Conservation (phyloP, 2,113 vertebrate species). For the crab-eating macaque (Macaca fascicularis) region DNA sequence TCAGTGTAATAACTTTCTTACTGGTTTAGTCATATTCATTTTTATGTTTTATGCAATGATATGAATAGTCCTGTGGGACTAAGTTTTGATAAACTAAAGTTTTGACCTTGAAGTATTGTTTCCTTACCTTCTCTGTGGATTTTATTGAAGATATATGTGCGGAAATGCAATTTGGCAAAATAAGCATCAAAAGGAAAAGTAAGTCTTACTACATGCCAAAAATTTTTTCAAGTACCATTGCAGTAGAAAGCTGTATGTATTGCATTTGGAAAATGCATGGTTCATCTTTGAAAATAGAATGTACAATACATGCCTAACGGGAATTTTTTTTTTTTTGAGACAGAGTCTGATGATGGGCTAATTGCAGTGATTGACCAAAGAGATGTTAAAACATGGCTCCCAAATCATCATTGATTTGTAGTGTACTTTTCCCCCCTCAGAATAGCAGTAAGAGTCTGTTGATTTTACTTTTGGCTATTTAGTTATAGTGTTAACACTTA, state of each 20-base stretch:
- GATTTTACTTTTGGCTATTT: not conserved
- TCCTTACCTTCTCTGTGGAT: not conserved
- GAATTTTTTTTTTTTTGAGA: too few relatives aligned
- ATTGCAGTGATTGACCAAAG: not conserved
- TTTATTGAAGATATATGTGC: not conserved
- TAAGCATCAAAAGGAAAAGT: not conserved
- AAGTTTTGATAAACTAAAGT: not conserved
- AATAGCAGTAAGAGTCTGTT: not conserved
- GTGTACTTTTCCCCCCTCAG: not conserved
- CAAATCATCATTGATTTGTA: not conserved
- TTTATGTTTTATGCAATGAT: not conserved
- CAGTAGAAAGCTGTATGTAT: not conserved
- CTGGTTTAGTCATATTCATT: constrained; percentile 7
- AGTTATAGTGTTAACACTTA: not conserved
- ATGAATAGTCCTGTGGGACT: not conserved
- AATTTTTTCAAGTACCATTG: not conserved
- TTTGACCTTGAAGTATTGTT: not conserved
- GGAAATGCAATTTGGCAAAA: not conserved
- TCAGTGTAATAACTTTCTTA: not conserved
- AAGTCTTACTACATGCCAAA: not conserved
- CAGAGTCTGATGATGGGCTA: not conserved
- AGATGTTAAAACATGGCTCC: not conserved
- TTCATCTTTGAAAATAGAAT: not conserved
- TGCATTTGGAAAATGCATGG: not conserved
- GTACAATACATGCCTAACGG: not conserved